A percentile compares a stretch with the other conserved stretches of the same genome.
phyloP scores from a whole-genome alignment of 2,113 vertebrate species.

The Puma concolor region DNA sequence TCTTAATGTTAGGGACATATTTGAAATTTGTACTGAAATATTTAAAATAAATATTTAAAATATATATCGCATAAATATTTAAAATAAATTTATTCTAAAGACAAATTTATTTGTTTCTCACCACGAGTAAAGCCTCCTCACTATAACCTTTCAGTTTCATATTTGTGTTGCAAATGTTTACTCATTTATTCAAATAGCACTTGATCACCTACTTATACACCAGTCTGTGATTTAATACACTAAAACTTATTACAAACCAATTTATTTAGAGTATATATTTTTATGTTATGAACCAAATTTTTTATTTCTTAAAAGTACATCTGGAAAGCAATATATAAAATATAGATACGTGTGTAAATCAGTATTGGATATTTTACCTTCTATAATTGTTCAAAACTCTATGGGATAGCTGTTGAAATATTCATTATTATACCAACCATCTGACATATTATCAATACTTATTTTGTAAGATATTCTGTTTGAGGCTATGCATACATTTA shows the following conservation, averaged over 20 bases:
- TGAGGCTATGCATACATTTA: constrained; percentile 59
- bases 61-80: too few relatives aligned
- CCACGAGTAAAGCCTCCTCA: background rate
- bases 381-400: background rate
- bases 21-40: background rate
- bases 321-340: background rate
- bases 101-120: background rate
- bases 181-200: background rate
- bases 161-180: background rate
- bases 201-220: background rate
- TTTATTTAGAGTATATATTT: background rate
- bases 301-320: background rate
- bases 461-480: constrained; percentile 43
- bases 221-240: background rate
- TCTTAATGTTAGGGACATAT: background rate
- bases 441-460: constrained; percentile 56
- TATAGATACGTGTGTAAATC: background rate
- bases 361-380: constrained; percentile 19
- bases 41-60: too few relatives aligned
- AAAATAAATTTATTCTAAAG: background rate
- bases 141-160: background rate
- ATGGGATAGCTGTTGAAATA: constrained; percentile 51
- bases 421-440: constrained; percentile 39
- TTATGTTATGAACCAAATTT: background rate
- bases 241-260: background rate